Evolutionary conservation across 1,140 invertebrate species (phyloP), one percentile per base, ranked within the genome.

Genomic region (Neoseiulus cucumeris): DNA sequence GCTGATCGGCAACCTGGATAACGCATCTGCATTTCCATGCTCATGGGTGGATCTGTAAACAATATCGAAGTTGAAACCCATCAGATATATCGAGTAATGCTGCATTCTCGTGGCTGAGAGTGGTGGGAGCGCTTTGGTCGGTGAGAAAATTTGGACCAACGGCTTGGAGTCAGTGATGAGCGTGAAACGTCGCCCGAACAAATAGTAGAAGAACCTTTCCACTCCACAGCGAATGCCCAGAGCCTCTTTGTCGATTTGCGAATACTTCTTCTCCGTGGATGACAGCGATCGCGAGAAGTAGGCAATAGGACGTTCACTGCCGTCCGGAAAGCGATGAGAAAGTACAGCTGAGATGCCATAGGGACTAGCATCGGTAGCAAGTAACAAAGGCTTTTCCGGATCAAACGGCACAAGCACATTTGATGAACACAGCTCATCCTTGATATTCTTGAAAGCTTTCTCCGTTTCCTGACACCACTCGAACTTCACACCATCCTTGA

Each of bases 221-320:
- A 82, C 73, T 4, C 74, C 76, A 70, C 73, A 82, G 1, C 81
- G 67, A 12, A 82, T 75, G 1, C 75, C 74, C n/a, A 79, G 68
- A 7, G 76, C 77, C 73, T 83, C 80, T 69, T 76, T 79, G 39
- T 83, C 78, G 29, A 80, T 76, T 67, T 78, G 76, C 9, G 74
- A 67, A 64, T 81, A 80, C 64, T 76, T 79, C 69, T 72, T 68
- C 69, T 81, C 75, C 5, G 76, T 69, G 33, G 70, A 44, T n/a
- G 70, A 71, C 33, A 81, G 69, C 0, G 73, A 72, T 55, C 74
- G 68, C 9, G 79, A 80, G 12, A 73, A 77, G 70, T 71, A 80
- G 12, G 73, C 72, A 20, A 82, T 76, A 0, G 76, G 75, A 66
- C 71, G 59, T 68, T 79, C 77, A 2, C 64, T 64, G 1, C 72